A percentile compares a stretch with the other conserved stretches of the same genome.
phyloP scores from a whole-genome alignment of 2,113 vertebrate genomes.

The Eudyptes chrysolophus region DNA sequence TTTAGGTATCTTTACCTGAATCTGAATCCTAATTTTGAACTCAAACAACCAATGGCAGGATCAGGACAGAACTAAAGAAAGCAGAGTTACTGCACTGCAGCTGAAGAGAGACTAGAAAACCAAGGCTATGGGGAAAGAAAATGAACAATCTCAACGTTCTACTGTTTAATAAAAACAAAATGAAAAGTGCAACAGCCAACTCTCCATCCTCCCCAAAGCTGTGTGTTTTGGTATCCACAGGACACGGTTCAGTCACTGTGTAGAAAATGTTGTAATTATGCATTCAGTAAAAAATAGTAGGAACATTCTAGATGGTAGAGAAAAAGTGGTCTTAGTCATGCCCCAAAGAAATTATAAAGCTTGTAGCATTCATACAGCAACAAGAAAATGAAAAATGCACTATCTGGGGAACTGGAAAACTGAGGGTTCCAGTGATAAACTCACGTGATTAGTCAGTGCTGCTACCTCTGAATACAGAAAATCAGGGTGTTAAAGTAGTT shows the following conservation, averaged over 20 bases:
- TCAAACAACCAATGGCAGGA: neutral
- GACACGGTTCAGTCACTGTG: neutral
- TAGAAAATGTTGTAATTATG: neutral
- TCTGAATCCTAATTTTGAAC: neutral
- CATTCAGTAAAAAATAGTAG: neutral
- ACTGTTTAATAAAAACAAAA: neutral
- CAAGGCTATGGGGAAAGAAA: neutral
- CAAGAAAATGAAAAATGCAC: neutral
- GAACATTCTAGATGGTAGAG: neutral
- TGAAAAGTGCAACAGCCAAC: neutral
- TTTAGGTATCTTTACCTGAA: neutral
- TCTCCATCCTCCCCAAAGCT: neutral
- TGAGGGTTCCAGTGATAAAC: neutral
- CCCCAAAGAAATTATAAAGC: neutral
- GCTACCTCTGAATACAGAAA: neutral
- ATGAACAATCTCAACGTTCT: neutral
- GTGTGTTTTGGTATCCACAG: neutral
- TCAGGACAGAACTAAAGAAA: neutral
- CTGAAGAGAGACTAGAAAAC: neutral
- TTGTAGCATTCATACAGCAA: neutral
- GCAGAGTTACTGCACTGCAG: neutral
- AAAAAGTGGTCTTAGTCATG: neutral
- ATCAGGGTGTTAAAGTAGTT: neutral
- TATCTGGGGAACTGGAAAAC: neutral
- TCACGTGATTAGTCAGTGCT: neutral